Evolutionary conservation across 2,797 vertebrate species (phyloP).

Genomic region (Nyctibius grandis): DNA sequence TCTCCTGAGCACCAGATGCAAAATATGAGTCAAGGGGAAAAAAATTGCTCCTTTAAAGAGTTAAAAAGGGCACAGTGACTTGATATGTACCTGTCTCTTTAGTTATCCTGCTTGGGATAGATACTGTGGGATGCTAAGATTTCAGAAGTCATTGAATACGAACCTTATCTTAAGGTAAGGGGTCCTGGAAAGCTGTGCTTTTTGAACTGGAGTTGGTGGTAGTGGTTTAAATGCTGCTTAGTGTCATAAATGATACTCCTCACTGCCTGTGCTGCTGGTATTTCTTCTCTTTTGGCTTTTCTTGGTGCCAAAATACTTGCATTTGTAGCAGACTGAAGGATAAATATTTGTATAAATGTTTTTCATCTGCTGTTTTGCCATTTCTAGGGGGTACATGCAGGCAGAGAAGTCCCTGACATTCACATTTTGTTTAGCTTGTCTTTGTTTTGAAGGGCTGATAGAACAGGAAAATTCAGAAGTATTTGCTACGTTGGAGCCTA

Average conservation of each 20-base stretch:
- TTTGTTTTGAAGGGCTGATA: not conserved
- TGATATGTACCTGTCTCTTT: not conserved
- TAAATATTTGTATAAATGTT: not conserved
- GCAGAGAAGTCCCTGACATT: not conserved
- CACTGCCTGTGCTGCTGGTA: not conserved
- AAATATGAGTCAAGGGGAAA: not conserved
- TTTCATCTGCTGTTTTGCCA: not conserved
- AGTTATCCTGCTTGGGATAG: not conserved
- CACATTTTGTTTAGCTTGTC: not conserved
- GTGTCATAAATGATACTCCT: not conserved
- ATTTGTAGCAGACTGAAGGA: not conserved
- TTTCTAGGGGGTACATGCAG: not conserved
- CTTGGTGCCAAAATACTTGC: not conserved
- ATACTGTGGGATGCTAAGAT: not conserved
- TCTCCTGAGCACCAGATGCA: not conserved
- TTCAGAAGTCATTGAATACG: not conserved
- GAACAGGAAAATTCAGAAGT: not conserved
- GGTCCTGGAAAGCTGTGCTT: not conserved
- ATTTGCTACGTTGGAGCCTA: not conserved
- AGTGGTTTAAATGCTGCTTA: not conserved
- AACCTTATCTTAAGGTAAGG: not conserved
- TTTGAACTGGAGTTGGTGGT: not conserved
- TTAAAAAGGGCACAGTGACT: not conserved
- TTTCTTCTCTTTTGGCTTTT: not conserved
- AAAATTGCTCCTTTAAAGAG: not conserved